A percentile compares a stretch with the other conserved stretches of the same genome.
Evolutionary conservation across 2,888 invertebrate genomes (phyloP).

Genomic region (Bugulina stolonifera): DNA sequence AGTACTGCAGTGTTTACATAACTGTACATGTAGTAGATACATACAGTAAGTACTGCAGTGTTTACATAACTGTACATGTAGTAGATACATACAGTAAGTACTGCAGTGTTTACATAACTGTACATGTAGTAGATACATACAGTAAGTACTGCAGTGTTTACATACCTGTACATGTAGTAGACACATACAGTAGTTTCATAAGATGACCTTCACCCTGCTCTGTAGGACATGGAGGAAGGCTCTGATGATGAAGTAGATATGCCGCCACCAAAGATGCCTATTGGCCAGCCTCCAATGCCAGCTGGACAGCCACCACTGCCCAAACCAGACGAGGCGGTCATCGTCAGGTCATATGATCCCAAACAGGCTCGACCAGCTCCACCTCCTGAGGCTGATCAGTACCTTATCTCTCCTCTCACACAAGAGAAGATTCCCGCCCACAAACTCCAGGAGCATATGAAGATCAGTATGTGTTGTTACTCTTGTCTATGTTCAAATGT

Average conservation of each 20-base stretch:
- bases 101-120: too few species aligned
- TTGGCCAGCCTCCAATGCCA: conserved; percentile 33
- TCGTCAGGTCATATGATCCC: conserved; percentile 93
- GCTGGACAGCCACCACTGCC: conserved; percentile 66
- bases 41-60: too few species aligned
- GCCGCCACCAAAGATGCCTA: conserved; percentile 29
- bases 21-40: too few species aligned
- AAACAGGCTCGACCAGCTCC: conserved; percentile 56
- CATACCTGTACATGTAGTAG: too few species aligned
- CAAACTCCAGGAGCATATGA: conserved; percentile 96
- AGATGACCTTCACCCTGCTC: too few species aligned
- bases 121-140: too few species aligned
- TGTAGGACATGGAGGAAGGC: conserved; percentile 42
- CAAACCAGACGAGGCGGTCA: conserved; percentile 82
- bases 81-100: too few species aligned
- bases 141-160: too few species aligned
- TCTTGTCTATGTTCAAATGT: too few species aligned
- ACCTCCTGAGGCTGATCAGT: conserved; percentile 54
- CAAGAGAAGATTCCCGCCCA: conserved; percentile 94
- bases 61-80: too few species aligned
- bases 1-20: too few species aligned
- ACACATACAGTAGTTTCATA: too few species aligned
- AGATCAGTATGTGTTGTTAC: conserved; percentile 62
- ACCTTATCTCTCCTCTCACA: conserved; percentile 94
- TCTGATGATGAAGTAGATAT: conserved; percentile 39